Evolutionary conservation across 2,888 invertebrate genomes (phyloP).

Genomic region (Parapristionchus giblindavisi): DNA sequence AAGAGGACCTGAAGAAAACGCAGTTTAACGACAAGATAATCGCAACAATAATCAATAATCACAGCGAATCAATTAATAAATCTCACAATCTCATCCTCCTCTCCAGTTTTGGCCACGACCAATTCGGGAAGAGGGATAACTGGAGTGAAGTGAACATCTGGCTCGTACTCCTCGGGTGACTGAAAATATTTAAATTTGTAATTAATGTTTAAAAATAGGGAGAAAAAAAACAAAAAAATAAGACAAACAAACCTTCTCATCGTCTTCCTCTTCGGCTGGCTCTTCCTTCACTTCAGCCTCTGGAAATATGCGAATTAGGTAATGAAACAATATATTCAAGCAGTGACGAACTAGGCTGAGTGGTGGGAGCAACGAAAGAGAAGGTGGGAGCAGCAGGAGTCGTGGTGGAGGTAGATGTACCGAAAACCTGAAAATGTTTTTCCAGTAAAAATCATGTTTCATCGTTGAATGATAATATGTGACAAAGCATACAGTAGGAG

Average conservation of each 20-base stretch:
- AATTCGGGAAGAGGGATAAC: constrained; percentile 65
- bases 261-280: constrained; percentile 6
- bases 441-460: too few species aligned
- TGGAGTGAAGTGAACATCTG: constrained; percentile 60
- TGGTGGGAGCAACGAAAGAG: background rate
- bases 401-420: background rate
- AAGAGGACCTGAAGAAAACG: constrained; percentile 63
- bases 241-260: constrained; percentile 11
- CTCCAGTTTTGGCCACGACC: constrained; percentile 67
- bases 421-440: background rate
- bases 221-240: background rate
- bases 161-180: constrained; percentile 47
- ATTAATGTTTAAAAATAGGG: background rate
- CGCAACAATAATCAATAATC: too few species aligned
- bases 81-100: constrained; percentile 64
- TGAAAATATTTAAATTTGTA: background rate
- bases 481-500: too few species aligned
- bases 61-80: too few species aligned
- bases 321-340: background rate
- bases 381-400: background rate
- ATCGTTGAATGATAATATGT: too few species aligned
- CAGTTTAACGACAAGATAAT: background rate
- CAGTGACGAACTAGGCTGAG: background rate
- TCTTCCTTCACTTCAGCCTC: constrained; percentile 26
- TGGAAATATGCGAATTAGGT: background rate